Evolutionary conservation across 1,140 invertebrate genomes (phyloP), one percentile per base, ranked within the genome.

Genomic region (Heliconius hewitsoni): DNA sequence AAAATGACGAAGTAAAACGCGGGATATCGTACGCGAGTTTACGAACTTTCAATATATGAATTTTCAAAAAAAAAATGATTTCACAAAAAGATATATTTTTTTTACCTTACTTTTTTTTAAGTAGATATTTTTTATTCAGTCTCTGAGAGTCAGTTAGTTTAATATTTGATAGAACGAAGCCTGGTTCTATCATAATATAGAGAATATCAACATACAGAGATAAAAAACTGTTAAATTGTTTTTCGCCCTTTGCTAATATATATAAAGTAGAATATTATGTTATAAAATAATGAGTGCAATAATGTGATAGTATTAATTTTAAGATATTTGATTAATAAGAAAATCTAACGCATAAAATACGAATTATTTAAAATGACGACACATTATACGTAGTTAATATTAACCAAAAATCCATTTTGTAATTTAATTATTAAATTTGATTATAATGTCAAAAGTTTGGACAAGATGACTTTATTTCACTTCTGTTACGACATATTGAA

Each of bases 361-460:
- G n/a, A 60, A 60, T 27, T 60, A 60, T 27, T 23, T 60, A 23
- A 23, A 23, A 3, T 9, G 55, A 57, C n/a, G n/a, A 57, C n/a
- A 57, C n/a, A 57, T 1, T 3, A 55, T 23, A 57, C 8, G 0
- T 60, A 23, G 19, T 23, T 23, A 23, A 60, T 60, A 23, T 60
- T 23, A 2, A 23, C 18, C 0, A 52, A 23, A 55, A 27, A 60
- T 60, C 52, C 5, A n/a, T 57, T 57, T 30, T 27, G 13, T 30
- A 66, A 66, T 30, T 27, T 66, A 66, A 30, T 11, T 23, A 57
- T 23, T 23, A 57, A 57, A 57, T 57, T 46, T 11, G 8, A 27
- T 66, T 18, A 27, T 66, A 66, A 66, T 66, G 60, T 66, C 27
- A 66, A 66, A 13, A 27, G 60, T 66, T 66, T 66, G 60, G n/a